Conservation (phyloP, 2,888 invertebrate genomes). For the Norana najaformis region DNA sequence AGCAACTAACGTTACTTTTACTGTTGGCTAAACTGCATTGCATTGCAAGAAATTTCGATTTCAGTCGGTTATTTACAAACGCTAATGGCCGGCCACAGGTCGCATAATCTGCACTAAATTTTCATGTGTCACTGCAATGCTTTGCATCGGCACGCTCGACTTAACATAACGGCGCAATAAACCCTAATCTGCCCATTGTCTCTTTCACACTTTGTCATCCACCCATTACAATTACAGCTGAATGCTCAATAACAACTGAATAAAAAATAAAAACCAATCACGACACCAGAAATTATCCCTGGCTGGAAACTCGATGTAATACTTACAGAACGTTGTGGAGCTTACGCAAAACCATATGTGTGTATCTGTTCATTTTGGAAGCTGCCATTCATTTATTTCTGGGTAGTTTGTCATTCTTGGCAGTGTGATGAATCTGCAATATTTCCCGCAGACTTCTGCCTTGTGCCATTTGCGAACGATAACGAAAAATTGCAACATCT, state of each 20-base stretch:
- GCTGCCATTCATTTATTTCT: not conserved
- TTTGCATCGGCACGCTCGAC: not conserved
- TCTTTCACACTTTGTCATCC: not conserved
- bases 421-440: too few relatives aligned
- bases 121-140: not conserved
- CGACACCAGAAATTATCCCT: not conserved
- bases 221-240: not conserved
- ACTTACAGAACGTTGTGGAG: too few relatives aligned
- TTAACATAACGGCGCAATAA: not conserved
- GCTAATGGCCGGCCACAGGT: too few relatives aligned
- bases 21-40: not conserved
- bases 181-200: not conserved
- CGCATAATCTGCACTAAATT: not conserved
- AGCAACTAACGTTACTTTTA: not conserved
- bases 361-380: not conserved
- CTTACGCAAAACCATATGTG: not conserved
- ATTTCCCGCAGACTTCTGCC: too few relatives aligned
- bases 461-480: not conserved
- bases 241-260: not conserved
- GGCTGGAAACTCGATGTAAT: too few relatives aligned
- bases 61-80: not conserved
- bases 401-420: too few relatives aligned
- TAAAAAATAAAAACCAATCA: conserved; percentile 3
- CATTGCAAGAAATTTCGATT: not conserved
- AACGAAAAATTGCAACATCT: not conserved